Percentiles rank a stretch among this genome's conserved stretches.
Evolutionary conservation across 2,888 invertebrate genomes (phyloP).

Genomic region (Leistus spinibarbis): DNA sequence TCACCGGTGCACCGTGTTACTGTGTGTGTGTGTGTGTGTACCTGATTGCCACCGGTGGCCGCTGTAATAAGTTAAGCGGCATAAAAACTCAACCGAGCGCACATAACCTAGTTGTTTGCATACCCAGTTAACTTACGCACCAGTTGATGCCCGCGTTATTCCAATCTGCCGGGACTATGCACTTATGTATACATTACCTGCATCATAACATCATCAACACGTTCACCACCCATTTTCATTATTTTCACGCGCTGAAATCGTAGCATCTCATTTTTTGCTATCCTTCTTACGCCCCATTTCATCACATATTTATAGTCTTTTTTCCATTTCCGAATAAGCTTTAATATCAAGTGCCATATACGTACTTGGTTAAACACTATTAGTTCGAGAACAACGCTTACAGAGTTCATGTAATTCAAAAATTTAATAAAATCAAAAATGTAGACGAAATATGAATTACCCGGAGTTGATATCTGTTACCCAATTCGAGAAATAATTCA

Average conservation of each 20-base stretch:
- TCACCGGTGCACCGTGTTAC: background rate
- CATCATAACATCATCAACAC: background rate
- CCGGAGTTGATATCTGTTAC: no score
- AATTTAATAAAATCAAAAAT: no score
- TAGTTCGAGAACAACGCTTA: no score
- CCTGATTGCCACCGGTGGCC: background rate
- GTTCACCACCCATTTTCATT: background rate
- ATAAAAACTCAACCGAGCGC: slow-evolving; percentile 30
- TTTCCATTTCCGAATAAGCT: background rate
- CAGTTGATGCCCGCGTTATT: slow-evolving; percentile 17
- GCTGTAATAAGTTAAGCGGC: slow-evolving; percentile 29
- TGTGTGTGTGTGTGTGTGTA: background rate
- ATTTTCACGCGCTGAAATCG: background rate
- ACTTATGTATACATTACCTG: slow-evolving; percentile 18
- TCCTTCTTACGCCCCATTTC: background rate
- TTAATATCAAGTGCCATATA: no score
- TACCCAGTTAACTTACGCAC: slow-evolving; percentile 30
- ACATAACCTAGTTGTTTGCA: slow-evolving; percentile 33
- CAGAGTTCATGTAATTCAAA: no score
- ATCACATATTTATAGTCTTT: background rate
- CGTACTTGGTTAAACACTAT: no score
- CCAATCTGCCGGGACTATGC: slow-evolving; percentile 22
- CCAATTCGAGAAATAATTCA: no score
- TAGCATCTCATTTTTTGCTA: background rate
- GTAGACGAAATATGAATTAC: no score